A percentile compares a stretch with the other conserved stretches of the same genome.
Evolutionary conservation across 2,888 invertebrate genomes (phyloP).

Genomic region (Lapara coniferarum): DNA sequence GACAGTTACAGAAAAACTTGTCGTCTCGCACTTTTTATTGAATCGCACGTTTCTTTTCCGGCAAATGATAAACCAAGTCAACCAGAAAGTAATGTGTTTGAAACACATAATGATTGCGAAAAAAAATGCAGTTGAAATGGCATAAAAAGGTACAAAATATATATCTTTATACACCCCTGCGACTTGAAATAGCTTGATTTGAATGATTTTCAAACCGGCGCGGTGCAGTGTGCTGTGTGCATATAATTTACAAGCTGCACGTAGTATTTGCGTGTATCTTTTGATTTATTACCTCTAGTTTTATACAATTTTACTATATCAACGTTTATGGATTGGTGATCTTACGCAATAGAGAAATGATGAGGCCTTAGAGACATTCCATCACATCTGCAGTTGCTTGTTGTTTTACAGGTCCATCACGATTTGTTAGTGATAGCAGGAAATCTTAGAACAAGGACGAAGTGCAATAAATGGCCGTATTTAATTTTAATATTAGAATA

Average conservation of each 20-base stretch:
- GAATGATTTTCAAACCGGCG: not conserved
- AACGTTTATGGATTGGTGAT: too few species aligned
- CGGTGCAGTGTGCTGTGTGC: not conserved
- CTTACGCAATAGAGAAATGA: too few species aligned
- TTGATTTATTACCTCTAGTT: not conserved
- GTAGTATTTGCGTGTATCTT: not conserved
- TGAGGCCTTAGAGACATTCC: not conserved
- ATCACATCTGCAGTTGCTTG: not conserved
- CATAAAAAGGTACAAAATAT: too few species aligned
- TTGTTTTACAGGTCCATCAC: not conserved
- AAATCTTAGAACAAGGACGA: not conserved
- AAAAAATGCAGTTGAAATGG: too few species aligned
- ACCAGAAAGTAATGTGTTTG: too few species aligned
- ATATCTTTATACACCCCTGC: too few species aligned
- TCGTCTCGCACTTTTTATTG: too few species aligned
- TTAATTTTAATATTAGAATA: conserved; percentile 1
- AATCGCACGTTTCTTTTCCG: too few species aligned
- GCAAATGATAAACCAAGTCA: too few species aligned
- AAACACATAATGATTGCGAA: too few species aligned
- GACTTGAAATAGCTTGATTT: too few species aligned
- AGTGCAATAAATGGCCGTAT: not conserved
- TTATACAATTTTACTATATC: not conserved
- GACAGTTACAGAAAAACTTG: too few species aligned
- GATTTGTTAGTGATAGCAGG: not conserved
- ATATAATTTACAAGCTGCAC: not conserved